Evolutionary conservation across 2,888 invertebrate species (phyloP).

Genomic region (Rhodophaea formosa): DNA sequence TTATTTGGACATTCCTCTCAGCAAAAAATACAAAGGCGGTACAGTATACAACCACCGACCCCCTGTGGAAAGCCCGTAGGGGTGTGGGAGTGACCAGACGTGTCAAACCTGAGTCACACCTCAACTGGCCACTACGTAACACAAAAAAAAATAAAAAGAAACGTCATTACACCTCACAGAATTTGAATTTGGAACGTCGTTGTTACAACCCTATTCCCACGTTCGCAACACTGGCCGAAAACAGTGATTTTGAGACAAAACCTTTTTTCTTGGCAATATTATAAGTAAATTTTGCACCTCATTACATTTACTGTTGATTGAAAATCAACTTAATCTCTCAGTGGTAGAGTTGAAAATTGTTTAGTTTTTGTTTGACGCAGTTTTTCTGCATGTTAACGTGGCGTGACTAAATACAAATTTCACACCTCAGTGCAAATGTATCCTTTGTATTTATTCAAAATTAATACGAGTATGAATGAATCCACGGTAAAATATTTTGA

Average conservation of each 20-base stretch:
- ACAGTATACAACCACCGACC: neutral
- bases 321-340: neutral
- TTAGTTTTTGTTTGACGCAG: neutral
- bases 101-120: constrained; percentile 7
- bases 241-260: constrained; percentile 17
- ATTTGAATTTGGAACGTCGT: neutral
- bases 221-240: constrained; percentile 13
- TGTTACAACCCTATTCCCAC: constrained; percentile 9
- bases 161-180: neutral
- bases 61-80: neutral
- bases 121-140: neutral
- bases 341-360: neutral
- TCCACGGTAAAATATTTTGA: neutral
- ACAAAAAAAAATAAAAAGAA: neutral
- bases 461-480: neutral
- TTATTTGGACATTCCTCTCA: neutral
- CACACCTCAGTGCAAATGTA: constrained; percentile 11
- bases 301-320: neutral
- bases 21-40: neutral
- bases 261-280: neutral
- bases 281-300: constrained; percentile 15
- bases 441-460: constrained; percentile 11
- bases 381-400: constrained; percentile 1
- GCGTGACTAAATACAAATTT: constrained; percentile 14
- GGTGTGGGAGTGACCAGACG: constrained; percentile 5